Evolutionary conservation across 1,140 invertebrate genomes (phyloP), one percentile per base, ranked within the genome.

Genomic region (Hycleus cichorii): DNA sequence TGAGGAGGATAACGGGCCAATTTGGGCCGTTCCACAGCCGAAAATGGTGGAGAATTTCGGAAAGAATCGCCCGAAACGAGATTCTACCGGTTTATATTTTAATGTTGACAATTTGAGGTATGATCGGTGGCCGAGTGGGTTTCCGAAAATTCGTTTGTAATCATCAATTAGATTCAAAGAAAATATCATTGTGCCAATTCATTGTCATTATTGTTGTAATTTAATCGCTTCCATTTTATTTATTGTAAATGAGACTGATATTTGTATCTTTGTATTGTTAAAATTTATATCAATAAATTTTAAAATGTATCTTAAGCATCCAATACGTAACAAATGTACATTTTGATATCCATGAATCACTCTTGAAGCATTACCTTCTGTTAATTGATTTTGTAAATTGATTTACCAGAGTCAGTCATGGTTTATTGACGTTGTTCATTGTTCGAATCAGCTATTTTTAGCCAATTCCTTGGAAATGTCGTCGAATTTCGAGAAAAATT

Each of bases 101-200:
- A 45, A 53, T n/a, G 43, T 53, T 4, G 51, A 53, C 42, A 45
- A 53, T 32, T n/a, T 53, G 9, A 53, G 51, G 25, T 53, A 44
- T 42, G 32, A 32, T 5, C 32, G 32, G 1, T 32, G 32, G 32
- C 7, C 32, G 7, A 32, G 27, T 27, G 42, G 18, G 24, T 46
- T 53, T 53, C 51, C 51, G 10, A 26, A 26, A 45, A n/a, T 42
- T 42, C 3, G 26, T 46, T 1, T 45, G 25, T 32, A 45, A 32
- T 11, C 40, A 53, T n/a, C 42, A 43, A 53, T 53, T 53, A 11
- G 39, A 11, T 46, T 6, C 8, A 4, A 10, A 10, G 25, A 27
- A 39, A 32, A 27, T 11, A 26, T 27, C 48, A 49, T 49, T 32
- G 32, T 32, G 32, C 7, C 32, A 4, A 32, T 32, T 32, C 32